Base-by-base conservation (phyloP, 2,888 invertebrate species). In the Oasisia sp. region DNA sequence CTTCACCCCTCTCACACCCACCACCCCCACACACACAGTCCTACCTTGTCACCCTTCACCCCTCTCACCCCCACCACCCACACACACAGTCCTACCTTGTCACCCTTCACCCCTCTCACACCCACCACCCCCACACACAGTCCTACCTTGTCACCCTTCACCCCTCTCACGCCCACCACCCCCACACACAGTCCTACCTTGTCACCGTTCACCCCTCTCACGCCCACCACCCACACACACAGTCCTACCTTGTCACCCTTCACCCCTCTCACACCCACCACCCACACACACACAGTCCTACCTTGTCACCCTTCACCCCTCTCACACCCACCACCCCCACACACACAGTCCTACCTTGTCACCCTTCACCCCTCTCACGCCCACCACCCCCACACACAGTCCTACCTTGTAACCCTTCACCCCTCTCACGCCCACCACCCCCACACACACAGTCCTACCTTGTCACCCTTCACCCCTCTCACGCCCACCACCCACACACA, bases 231-330 rank as follows among this genome's bases (percentile, higher is more conserved):
- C 12, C 92, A 91, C 32, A 32, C 56, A 38, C 7, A 90, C 14
- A 45, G 27, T 32, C 58, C 32, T 45, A 92, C 92, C 91, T 91
- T 89, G 32, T 32, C 27, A n/a, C 92, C 92, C 7, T 91, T 38
- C 45, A 89, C 74, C 32, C 92, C 92, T 12, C 32, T 89, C 45
- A 50, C 32, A 12, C 92, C 92, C 1, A 38, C 44, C 7, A 27
- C 56, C 12, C 92, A 91, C 32, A 32, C 56, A 90, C 44, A 38
- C 7, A 90, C 14, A 45, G 27, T 32, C 58, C 32, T 45, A 92
- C 92, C 91, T 91, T 89, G 32, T 32, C 27, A n/a, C 92, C 92
- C 7, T 91, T 38, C 45, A 89, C 74, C 32, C 92, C 92, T 12
- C 32, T 89, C 45, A 50, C 32, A 12, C 92, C 92, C 1, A 38